These are phyloP conservation scores for Tragelaphus buxtoni DNA, from an alignment of 2,113 vertebrate genomes.

Conservation along the genomic window DNA sequence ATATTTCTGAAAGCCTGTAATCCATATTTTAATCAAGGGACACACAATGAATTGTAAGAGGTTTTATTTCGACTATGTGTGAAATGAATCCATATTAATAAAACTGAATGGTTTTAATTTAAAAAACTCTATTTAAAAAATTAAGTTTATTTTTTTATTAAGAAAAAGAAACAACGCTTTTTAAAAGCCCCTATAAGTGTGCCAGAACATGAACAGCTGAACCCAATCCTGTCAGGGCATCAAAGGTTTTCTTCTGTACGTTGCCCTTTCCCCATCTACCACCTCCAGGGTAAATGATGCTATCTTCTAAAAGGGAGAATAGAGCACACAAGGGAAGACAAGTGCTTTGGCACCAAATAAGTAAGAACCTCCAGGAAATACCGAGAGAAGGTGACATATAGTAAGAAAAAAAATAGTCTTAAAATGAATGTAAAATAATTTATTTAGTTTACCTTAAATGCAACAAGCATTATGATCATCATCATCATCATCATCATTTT, in stretches of 20 bases:
- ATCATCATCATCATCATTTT: background rate
- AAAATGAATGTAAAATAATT: background rate
- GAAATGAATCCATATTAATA: background rate
- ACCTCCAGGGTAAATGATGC: background rate
- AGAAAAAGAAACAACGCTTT: background rate
- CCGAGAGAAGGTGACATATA: background rate
- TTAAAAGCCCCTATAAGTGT: background rate
- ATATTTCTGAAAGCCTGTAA: background rate
- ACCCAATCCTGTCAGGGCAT: background rate
- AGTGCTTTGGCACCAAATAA: background rate
- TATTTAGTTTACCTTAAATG: background rate
- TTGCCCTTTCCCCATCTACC: background rate
- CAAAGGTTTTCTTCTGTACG: background rate
- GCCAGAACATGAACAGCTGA: background rate
- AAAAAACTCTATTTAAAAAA: background rate
- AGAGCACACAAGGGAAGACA: background rate
- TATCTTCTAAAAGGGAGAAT: background rate
- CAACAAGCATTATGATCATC: background rate
- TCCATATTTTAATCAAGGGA: background rate
- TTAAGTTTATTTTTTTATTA: background rate
- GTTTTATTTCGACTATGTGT: background rate
- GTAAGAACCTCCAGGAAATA: background rate
- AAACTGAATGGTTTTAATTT: background rate
- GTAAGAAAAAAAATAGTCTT: background rate
- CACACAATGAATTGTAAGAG: background rate